Conservation (phyloP, 2,888 invertebrate genomes). For the Octonoba sinensis region DNA sequence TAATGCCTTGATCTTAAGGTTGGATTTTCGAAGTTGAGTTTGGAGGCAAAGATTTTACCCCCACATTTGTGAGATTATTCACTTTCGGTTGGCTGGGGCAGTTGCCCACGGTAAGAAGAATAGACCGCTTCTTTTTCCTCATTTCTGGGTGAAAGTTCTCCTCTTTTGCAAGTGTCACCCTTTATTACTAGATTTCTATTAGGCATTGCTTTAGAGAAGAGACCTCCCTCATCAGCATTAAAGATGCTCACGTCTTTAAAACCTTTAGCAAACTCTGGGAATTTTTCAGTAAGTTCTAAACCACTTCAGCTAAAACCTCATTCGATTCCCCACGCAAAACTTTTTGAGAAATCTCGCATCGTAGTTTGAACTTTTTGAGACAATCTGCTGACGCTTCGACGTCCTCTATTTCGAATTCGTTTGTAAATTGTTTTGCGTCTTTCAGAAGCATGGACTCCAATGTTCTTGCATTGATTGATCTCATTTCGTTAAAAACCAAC, state of each 20-base stretch:
- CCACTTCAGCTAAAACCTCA: constrained; percentile 14
- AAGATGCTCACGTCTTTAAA: constrained; percentile 13
- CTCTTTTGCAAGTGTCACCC: constrained; percentile 7
- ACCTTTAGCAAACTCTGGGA: constrained; percentile 1
- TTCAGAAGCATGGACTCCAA: too few relatives aligned
- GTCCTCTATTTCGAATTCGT: constrained; percentile 10
- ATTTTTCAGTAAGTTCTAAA: constrained; percentile 16
- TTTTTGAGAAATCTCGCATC: constrained; percentile 12
- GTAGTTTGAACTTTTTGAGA: constrained; percentile 9
- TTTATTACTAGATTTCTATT: constrained; percentile 9
- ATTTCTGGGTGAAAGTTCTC: background rate
- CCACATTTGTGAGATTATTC: too few relatives aligned
- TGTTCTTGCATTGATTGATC: too few relatives aligned
- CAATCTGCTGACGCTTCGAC: constrained; percentile 8
- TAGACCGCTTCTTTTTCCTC: background rate
- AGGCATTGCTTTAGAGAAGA: constrained; percentile 16
- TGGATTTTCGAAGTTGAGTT: background rate
- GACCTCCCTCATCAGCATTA: constrained; percentile 18
- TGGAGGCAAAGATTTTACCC: background rate
- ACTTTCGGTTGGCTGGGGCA: constrained; percentile 11
- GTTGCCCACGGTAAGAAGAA: too few relatives aligned
- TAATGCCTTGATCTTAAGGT: too few relatives aligned
- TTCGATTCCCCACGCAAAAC: constrained; percentile 8
- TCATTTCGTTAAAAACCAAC: too few relatives aligned
- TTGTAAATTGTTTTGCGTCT: too few relatives aligned